These are phyloP conservation scores for Cassiopea xamachana DNA, from an alignment of 30 jellyfish, hydroid and myxozoan species.

Conservation along the genomic window DNA sequence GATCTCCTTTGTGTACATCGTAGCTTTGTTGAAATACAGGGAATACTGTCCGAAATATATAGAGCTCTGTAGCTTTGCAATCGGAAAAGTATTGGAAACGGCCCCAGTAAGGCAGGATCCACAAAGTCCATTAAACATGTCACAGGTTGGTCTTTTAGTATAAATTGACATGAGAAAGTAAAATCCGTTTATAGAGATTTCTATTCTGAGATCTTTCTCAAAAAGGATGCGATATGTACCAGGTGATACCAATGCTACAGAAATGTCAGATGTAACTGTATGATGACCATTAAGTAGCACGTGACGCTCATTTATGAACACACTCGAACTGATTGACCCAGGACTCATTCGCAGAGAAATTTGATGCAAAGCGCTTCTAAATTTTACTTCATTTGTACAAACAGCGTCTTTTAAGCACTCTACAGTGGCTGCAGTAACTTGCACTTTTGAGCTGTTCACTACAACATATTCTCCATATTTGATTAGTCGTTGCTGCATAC, in stretches of 20 bases:
- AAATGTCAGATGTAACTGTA: neutral
- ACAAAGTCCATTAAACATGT: conserved; percentile 34
- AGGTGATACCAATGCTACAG: conserved; percentile 30
- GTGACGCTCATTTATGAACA: neutral
- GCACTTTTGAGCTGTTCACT: conserved; percentile 18
- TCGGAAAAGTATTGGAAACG: neutral
- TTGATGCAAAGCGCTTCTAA: neutral
- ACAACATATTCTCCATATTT: conserved; percentile 6
- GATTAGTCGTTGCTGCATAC: conserved; percentile 5
- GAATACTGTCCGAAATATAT: conserved; percentile 30
- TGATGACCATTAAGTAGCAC: neutral
- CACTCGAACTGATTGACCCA: neutral
- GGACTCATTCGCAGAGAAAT: conserved; percentile 14
- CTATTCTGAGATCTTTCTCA: conserved; percentile 1
- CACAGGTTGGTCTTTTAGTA: conserved; percentile 18
- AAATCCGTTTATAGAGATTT: conserved; percentile 5
- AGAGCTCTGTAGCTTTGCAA: neutral
- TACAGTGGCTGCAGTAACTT: conserved; percentile 9
- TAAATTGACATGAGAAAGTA: conserved; percentile 12
- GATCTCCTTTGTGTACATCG: conserved; percentile 40
- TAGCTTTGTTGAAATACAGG: conserved; percentile 45
- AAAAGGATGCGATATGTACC: conserved; percentile 24
- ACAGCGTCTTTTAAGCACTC: conserved; percentile 26
- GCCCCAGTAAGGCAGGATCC: conserved; percentile 57
- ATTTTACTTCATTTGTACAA: conserved; percentile 1